Evolutionary conservation across 2,888 invertebrate species (phyloP).

Genomic region (Drosophila yooni): DNA sequence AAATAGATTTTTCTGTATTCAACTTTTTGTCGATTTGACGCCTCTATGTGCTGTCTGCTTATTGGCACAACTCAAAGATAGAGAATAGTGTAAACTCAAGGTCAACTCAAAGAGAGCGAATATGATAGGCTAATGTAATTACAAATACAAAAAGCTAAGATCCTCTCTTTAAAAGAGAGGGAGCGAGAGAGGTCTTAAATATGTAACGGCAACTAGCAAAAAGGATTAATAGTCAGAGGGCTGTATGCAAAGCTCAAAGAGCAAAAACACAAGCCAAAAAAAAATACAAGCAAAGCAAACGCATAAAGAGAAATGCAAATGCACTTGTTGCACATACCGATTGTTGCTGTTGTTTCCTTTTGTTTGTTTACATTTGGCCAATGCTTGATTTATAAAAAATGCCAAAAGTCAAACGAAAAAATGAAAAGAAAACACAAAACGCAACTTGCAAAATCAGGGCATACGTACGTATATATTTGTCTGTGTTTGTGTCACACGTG

Average conservation of each 20-base stretch:
- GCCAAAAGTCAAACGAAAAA: conserved; percentile 23
- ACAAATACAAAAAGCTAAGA: background rate
- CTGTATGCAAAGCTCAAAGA: background rate
- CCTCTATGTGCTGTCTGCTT: too few relatives aligned
- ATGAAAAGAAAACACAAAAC: conserved; percentile 13
- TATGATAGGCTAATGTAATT: background rate
- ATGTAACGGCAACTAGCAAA: background rate
- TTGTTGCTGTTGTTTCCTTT: background rate
- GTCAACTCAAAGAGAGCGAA: background rate
- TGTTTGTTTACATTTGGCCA: conserved; percentile 46
- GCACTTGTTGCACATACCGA: conserved; percentile 51
- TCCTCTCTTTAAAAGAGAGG: background rate
- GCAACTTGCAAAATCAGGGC: conserved; percentile 42
- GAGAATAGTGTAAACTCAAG: background rate
- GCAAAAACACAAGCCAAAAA: conserved; percentile 1
- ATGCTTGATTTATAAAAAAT: conserved; percentile 25
- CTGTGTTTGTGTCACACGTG: conserved; percentile 54
- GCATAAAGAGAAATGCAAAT: conserved; percentile 26
- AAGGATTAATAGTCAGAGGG: background rate
- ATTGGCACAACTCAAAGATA: background rate
- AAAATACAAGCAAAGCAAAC: background rate
- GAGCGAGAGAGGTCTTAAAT: background rate
- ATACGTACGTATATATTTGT: conserved; percentile 8
- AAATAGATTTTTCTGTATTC: too few relatives aligned
- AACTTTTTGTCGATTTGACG: too few relatives aligned